Evolutionary conservation across 2,113 vertebrate genomes (phyloP).

Genomic region (Oreotrochilus melanogaster): DNA sequence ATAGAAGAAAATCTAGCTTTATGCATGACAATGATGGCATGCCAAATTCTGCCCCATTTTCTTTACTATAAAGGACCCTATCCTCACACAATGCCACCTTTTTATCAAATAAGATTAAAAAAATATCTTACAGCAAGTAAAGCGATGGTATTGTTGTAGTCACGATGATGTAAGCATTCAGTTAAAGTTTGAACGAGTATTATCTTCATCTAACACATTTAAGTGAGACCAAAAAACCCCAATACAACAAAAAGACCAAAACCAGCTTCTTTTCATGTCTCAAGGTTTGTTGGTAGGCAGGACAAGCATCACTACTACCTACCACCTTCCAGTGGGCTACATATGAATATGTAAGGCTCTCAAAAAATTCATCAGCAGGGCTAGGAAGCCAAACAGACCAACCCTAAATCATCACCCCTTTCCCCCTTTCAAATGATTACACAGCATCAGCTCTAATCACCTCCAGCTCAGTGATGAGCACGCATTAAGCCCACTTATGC

Average conservation of each 20-base stretch:
- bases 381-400: not conserved
- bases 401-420: not conserved
- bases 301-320: fast-evolving
- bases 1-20: fast-evolving
- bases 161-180: not conserved
- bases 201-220: not conserved
- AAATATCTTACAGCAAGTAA: not conserved
- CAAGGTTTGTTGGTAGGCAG: not conserved
- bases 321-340: not conserved
- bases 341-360: fast-evolving
- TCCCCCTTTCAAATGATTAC: not conserved
- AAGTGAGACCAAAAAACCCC: not conserved
- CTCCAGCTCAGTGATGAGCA: not conserved
- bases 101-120: not conserved
- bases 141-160: not conserved
- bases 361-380: not conserved
- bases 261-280: not conserved
- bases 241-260: too few species aligned
- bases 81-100: fast-evolving
- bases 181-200: not conserved
- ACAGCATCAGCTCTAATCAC: not conserved
- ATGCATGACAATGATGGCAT: fast-evolving
- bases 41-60: not conserved
- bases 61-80: not conserved
- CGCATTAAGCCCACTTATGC: conserved; percentile 1